Percentiles rank a stretch among this genome's conserved stretches.
Evolutionary conservation across 2,113 vertebrate species (phyloP).

Genomic region (Gadus macrocephalus): DNA sequence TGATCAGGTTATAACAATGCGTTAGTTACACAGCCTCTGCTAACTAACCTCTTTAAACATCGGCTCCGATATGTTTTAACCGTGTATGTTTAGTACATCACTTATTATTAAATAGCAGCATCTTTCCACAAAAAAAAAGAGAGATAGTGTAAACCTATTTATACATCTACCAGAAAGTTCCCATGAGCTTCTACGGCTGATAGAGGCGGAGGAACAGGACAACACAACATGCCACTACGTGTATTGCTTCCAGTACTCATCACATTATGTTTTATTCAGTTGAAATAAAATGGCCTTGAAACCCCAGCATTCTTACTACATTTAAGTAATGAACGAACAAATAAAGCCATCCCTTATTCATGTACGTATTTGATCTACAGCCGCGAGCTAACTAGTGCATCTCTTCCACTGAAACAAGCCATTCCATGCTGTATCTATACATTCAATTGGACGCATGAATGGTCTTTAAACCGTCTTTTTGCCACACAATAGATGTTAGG

Average conservation of each 20-base stretch:
- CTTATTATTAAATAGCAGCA: slow-evolving; percentile 80
- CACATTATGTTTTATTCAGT: slow-evolving; percentile 69
- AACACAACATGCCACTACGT: slow-evolving; percentile 71
- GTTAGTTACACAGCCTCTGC: slow-evolving; percentile 64
- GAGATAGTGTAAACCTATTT: slow-evolving; percentile 67
- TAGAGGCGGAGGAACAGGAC: slow-evolving; percentile 66
- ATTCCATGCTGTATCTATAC: slow-evolving; percentile 24
- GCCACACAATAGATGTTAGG: no score
- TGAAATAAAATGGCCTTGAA: slow-evolving; percentile 39
- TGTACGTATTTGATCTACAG: neutral
- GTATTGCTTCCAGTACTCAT: slow-evolving; percentile 80
- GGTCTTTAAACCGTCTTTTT: no score
- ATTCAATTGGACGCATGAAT: neutral
- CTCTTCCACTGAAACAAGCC: slow-evolving; percentile 20
- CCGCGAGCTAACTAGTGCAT: neutral
- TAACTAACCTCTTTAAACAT: slow-evolving; percentile 68
- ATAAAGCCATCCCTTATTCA: slow-evolving; percentile 27
- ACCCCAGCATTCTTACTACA: slow-evolving; percentile 19
- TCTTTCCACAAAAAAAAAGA: slow-evolving; percentile 71
- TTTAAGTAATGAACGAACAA: slow-evolving; percentile 44
- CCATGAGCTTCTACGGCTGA: slow-evolving; percentile 69
- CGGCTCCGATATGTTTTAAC: slow-evolving; percentile 74
- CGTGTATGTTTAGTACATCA: slow-evolving; percentile 66
- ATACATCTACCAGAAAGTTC: slow-evolving; percentile 67
- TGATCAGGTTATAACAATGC: slow-evolving; percentile 54